These are phyloP conservation scores for Tinea pellionella DNA, from an alignment of 2,888 invertebrate genomes.

Conservation along the genomic window DNA sequence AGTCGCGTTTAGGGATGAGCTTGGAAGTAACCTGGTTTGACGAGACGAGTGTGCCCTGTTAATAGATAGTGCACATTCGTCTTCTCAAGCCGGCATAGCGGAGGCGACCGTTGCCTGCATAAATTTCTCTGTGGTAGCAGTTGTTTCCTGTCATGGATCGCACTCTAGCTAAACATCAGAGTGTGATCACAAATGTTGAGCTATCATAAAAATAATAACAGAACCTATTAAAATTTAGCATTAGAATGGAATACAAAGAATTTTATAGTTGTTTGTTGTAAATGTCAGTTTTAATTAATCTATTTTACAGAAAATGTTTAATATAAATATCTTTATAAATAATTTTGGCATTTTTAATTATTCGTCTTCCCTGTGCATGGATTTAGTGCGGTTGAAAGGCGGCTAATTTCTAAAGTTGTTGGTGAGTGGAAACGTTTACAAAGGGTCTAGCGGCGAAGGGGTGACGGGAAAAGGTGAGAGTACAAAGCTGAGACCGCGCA, in stretches of 20 bases:
- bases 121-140: too few relatives aligned
- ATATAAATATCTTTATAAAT: constrained; percentile 67
- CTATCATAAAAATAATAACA: constrained; percentile 43
- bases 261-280: constrained; percentile 70
- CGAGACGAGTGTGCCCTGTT: too few relatives aligned
- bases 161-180: too few relatives aligned
- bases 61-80: too few relatives aligned
- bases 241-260: constrained; percentile 57
- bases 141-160: too few relatives aligned
- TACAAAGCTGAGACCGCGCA: neutral
- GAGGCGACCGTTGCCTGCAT: too few relatives aligned
- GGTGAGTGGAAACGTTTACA: constrained; percentile 15
- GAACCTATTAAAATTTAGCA: constrained; percentile 56
- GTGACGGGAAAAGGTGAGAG: neutral
- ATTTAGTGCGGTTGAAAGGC: constrained; percentile 14
- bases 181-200: too few relatives aligned
- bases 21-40: too few relatives aligned
- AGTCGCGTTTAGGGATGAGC: too few relatives aligned
- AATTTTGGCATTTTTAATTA: constrained; percentile 30
- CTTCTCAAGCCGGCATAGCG: too few relatives aligned
- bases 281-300: constrained; percentile 67
- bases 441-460: constrained; percentile 13
- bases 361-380: constrained; percentile 15
- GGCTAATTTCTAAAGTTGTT: constrained; percentile 24
- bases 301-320: constrained; percentile 69